phyloP scores from a whole-genome alignment of 2,113 vertebrate genomes.

The Cranoglanis bouderius region DNA sequence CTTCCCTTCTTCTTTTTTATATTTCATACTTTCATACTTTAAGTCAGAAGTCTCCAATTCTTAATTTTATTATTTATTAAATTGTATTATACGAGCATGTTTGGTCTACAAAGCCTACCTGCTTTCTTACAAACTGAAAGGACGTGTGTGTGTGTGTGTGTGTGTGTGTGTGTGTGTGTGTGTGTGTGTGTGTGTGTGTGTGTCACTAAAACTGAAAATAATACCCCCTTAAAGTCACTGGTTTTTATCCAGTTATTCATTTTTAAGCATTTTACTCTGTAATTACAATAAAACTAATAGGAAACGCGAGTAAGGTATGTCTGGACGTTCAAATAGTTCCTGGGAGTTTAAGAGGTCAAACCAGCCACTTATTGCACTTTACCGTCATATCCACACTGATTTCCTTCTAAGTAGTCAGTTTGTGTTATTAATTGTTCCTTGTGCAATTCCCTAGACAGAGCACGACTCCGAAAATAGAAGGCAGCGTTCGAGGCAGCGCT shows the following conservation, averaged over 20 bases:
- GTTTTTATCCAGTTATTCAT: neutral
- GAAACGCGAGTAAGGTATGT: neutral
- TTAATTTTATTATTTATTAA: too few relatives aligned
- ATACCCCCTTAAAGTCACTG: neutral
- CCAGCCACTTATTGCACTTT: neutral
- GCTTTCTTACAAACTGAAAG: too few relatives aligned
- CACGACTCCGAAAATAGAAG: neutral
- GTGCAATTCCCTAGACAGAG: neutral
- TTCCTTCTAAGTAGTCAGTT: neutral
- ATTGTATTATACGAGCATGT: too few relatives aligned
- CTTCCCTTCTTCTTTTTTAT: too few relatives aligned
- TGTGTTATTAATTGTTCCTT: conserved; percentile 17
- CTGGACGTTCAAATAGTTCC: neutral
- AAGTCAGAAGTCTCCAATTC: too few relatives aligned
- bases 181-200: too few relatives aligned
- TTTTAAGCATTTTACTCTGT: neutral
- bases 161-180: too few relatives aligned
- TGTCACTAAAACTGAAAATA: too few relatives aligned
- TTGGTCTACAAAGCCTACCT: too few relatives aligned
- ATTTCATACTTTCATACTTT: too few relatives aligned
- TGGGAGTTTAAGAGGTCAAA: neutral
- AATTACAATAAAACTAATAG: neutral
- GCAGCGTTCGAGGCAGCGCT: neutral
- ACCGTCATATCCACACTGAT: neutral
- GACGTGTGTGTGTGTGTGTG: too few relatives aligned